These are phyloP conservation scores for Heliconius congener DNA, from an alignment of 1,140 invertebrate genomes.

Conservation along the genomic window DNA sequence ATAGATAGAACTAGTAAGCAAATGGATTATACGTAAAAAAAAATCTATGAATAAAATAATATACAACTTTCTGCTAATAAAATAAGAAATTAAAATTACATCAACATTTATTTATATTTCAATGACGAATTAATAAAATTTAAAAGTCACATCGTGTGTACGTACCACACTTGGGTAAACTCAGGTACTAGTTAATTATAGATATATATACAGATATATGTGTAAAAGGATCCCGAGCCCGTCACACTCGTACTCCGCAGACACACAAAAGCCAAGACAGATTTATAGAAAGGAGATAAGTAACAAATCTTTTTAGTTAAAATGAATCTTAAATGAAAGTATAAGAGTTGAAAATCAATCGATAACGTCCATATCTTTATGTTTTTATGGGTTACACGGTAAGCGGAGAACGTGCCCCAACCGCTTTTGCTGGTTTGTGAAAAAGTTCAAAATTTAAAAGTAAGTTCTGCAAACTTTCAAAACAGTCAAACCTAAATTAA, in stretches of 20 bases:
- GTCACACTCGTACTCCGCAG: constrained; percentile 75
- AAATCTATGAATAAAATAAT: not conserved
- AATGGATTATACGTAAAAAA: not conserved
- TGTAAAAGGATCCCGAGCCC: constrained; percentile 74
- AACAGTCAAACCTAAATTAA: not conserved
- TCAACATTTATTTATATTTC: not conserved
- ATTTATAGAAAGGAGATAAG: constrained; percentile 42
- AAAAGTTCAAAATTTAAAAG: constrained; percentile 57
- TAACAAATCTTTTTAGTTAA: constrained; percentile 23
- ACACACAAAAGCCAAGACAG: constrained; percentile 70
- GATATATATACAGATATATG: constrained; percentile 67
- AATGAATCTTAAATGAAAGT: constrained; percentile 56
- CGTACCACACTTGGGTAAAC: constrained; percentile 44
- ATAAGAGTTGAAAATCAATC: constrained; percentile 54
- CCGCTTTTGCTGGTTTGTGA: constrained; percentile 73
- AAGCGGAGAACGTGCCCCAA: constrained; percentile 76
- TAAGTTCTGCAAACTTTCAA: constrained; percentile 35
- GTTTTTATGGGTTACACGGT: constrained; percentile 49
- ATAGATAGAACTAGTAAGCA: too few relatives aligned
- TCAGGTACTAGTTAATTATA: constrained; percentile 79
- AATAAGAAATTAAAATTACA: not conserved
- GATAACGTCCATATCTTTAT: constrained; percentile 51
- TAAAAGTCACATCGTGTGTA: constrained; percentile 48
- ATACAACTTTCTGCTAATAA: not conserved
- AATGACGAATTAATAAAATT: not conserved